Percentiles rank a stretch among this genome's conserved stretches.
These are phyloP conservation scores for Drosophila insularis DNA, from an alignment of 1,140 invertebrate species.

Conservation along the genomic window DNA sequence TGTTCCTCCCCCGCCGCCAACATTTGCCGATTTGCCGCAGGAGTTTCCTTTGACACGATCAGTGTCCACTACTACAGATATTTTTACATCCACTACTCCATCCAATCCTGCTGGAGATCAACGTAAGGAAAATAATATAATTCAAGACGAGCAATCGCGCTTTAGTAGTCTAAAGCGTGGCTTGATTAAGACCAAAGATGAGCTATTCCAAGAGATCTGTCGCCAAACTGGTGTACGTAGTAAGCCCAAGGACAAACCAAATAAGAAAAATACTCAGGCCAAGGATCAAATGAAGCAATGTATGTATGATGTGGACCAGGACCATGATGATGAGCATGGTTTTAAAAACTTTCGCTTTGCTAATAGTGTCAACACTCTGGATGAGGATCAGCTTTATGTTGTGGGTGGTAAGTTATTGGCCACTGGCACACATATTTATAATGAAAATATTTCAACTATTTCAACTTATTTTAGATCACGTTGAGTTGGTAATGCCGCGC, in stretches of 20 bases:
- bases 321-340: constrained; percentile 58
- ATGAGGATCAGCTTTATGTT: constrained; percentile 71
- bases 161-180: constrained; percentile 72
- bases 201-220: constrained; percentile 79
- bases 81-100: constrained; percentile 40
- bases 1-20: constrained; percentile 30
- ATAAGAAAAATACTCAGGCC: constrained; percentile 1
- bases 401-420: constrained; percentile 61
- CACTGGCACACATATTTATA: too few relatives aligned
- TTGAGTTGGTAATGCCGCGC: constrained; percentile 48
- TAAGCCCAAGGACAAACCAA: constrained; percentile 65
- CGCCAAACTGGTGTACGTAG: constrained; percentile 67
- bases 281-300: neutral
- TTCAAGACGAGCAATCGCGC: constrained; percentile 50
- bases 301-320: constrained; percentile 30
- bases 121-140: constrained; percentile 45
- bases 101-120: constrained; percentile 10
- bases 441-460: too few relatives aligned
- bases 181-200: constrained; percentile 77
- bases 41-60: constrained; percentile 80
- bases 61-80: constrained; percentile 79
- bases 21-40: constrained; percentile 70
- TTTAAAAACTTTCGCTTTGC: constrained; percentile 53
- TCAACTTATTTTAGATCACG: constrained; percentile 46
- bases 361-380: constrained; percentile 11